These are phyloP conservation scores for Falco naumanni DNA, from an alignment of 2,797 vertebrate genomes.

Conservation along the genomic window DNA sequence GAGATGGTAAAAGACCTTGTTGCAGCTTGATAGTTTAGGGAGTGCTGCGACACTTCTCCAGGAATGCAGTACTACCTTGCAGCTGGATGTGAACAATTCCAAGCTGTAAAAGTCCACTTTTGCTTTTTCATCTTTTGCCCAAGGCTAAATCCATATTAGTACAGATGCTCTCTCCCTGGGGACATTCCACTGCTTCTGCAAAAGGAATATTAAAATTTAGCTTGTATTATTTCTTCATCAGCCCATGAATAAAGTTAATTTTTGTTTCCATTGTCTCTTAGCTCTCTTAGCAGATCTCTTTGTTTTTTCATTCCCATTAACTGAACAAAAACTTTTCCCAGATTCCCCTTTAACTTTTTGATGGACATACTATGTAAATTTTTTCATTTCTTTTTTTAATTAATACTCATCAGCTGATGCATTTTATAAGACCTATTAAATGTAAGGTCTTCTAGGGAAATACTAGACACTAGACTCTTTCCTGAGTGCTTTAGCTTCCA, in stretches of 20 bases:
- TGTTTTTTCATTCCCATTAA: background rate
- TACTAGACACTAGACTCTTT: background rate
- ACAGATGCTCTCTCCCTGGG: background rate
- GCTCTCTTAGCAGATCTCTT: background rate
- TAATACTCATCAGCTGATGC: background rate
- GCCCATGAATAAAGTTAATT: background rate
- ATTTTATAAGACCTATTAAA: background rate
- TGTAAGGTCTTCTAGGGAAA: background rate
- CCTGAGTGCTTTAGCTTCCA: background rate
- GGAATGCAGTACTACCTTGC: background rate
- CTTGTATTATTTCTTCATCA: background rate
- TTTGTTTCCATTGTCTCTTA: background rate
- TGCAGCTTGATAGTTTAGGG: too few species aligned
- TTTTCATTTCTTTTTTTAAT: background rate
- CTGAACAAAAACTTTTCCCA: background rate
- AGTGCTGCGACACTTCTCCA: background rate
- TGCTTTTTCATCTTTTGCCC: background rate
- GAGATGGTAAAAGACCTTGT: too few species aligned
- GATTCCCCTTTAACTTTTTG: background rate
- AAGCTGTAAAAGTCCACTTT: background rate
- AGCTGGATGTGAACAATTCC: background rate
- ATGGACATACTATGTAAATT: background rate
- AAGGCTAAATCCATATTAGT: background rate
- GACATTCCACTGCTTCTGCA: background rate
- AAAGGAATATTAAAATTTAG: background rate